Evolutionary conservation across 2,113 vertebrate species (phyloP), one percentile per base, ranked within the genome.

Genomic region (Ivindomyrus marchei): DNA sequence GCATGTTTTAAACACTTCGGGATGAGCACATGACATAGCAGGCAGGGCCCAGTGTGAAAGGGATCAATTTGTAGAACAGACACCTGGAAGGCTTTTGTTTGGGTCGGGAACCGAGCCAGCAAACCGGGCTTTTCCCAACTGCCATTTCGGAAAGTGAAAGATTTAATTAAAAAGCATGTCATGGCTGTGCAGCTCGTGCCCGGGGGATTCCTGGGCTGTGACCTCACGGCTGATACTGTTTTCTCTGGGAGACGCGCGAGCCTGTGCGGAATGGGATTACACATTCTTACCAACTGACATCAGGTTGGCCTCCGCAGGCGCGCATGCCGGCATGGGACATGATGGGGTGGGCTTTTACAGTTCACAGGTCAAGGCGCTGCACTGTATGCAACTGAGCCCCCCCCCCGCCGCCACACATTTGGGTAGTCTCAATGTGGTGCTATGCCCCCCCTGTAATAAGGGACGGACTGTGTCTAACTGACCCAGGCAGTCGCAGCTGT

Each of bases 111-210:
- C 89, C 91, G 56, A 87, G 88, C 89, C 58, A 90, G 90, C 92
- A 93, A 92, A 92, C 91, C 92, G 92, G 92, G 93, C 91, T 94
- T 94, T 70, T 70, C 62, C 85, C 91, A 94, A 91, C 92, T 94
- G 94, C 93, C 94, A 94, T 92, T 93, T 93, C 77, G 15, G 92
- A 92, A 93, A 95, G 93, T 95, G 93, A 94, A 94, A 94, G 91
- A 95, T 95, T 95, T 94, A 95, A 95, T 95, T 95, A 95, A 95
- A 95, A 95, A 95, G 94, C 93, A 92, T 95, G 94, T 94, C 93
- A 94, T 93, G 93, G 93, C 95, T 95, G 93, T 94, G 93, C 93
- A 88, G 91, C 93, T 93, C 94, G 91, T 91, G 93, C 95, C 93
- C 92, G 90, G 94, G 93, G 94, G 93, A 95, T 95, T 95, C 93